Conservation (phyloP, 2,797 vertebrate genomes). For the Garrulus glandarius region DNA sequence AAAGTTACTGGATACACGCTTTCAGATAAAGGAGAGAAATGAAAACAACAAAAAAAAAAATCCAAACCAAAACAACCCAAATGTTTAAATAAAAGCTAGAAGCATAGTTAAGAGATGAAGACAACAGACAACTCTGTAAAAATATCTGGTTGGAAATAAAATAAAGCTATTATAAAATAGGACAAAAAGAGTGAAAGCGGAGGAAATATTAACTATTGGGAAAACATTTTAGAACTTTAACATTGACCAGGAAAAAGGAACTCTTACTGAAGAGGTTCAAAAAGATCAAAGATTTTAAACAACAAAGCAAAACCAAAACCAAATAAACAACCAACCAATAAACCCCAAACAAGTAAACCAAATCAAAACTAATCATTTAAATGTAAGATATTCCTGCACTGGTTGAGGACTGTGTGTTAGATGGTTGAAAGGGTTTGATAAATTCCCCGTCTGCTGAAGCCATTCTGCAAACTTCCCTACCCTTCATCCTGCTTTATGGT, state of each 20-base stretch:
- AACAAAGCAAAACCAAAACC: background rate
- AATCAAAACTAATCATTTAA: background rate
- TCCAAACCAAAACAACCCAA: background rate
- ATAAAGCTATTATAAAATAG: background rate
- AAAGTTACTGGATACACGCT: background rate
- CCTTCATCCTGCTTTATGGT: background rate
- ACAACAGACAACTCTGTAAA: background rate
- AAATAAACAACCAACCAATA: background rate
- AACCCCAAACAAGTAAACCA: background rate
- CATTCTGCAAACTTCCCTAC: background rate
- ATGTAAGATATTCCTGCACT: background rate
- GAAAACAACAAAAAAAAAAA: background rate
- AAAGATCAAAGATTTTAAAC: background rate
- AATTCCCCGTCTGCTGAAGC: background rate
- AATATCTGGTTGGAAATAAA: background rate
- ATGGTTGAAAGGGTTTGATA: background rate
- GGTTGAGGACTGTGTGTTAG: background rate
- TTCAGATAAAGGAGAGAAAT: background rate
- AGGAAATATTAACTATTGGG: background rate
- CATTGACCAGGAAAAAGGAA: background rate
- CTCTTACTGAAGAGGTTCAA: background rate
- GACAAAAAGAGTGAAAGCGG: background rate
- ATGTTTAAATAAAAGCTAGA: background rate
- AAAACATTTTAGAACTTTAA: background rate
- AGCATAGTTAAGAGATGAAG: background rate